Conservation (phyloP, 2,888 invertebrate genomes). For the Melipona bicolor region DNA sequence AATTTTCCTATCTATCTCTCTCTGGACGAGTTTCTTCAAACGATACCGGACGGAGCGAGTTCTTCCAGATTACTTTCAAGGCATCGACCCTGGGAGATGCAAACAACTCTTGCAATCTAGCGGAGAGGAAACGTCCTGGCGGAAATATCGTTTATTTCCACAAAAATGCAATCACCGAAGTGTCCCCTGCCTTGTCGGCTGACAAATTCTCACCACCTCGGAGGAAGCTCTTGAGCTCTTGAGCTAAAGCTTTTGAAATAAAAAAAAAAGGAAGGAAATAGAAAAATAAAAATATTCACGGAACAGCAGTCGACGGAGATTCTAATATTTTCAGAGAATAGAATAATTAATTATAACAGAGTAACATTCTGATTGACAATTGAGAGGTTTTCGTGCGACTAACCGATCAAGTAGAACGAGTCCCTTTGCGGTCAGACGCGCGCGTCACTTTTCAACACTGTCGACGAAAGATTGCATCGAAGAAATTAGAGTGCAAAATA, state of each 20-base stretch:
- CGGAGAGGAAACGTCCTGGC: slow-evolving; percentile 9
- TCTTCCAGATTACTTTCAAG: slow-evolving; percentile 57
- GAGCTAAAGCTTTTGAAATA: no score
- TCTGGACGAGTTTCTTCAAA: slow-evolving; percentile 56
- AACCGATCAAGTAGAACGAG: no score
- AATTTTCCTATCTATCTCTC: slow-evolving; percentile 9
- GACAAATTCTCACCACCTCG: neutral
- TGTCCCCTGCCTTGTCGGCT: neutral
- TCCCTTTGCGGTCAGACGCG: no score
- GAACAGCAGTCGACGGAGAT: no score
- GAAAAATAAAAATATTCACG: neutral
- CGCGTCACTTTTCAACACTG: no score
- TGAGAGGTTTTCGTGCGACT: no score
- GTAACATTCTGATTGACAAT: no score
- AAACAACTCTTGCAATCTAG: slow-evolving; percentile 53
- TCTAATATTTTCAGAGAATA: no score
- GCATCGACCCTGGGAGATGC: slow-evolving; percentile 5
- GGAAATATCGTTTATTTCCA: slow-evolving; percentile 16
- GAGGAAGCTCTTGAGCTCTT: neutral
- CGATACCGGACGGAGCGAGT: slow-evolving; percentile 39
- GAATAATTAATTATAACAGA: no score
- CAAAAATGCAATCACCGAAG: slow-evolving; percentile 16
- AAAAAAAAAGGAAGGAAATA: neutral
- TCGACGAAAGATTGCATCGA: no score
- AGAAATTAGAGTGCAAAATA: no score